Base-by-base conservation (phyloP, 2,113 vertebrate species). In the Epinephelus cyanopodus region DNA sequence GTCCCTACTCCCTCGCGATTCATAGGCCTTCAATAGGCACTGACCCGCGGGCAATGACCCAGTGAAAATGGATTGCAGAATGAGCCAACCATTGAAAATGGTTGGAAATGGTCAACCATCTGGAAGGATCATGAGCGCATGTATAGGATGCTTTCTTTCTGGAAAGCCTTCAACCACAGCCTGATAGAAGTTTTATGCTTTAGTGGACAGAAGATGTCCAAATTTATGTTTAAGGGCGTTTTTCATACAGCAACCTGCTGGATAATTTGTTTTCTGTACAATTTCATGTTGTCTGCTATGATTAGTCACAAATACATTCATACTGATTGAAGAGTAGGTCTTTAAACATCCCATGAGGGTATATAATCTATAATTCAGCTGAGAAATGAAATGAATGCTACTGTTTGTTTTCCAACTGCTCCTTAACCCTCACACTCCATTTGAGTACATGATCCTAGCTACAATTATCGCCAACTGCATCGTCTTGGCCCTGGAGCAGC, bases 401-500 rank as follows among this genome's bases (percentile, higher is more conserved):
- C 56, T 33, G 27, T 52, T 4, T 70, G 15, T 42, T 48, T 75
- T 81, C n/a, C 65, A 62, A 47, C 2, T 19, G 60, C 71, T 96
- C 96, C 94, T 98, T 98, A 95, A 98, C 96, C 77, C 62, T 72
- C 76, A 15, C 95, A 99, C 98, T 97, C 98, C 98, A 57, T 99
- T 99, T 82, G 98, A 99, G 94, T 99, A 99, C 92, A 97, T 99
- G 97, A 99, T 99, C 94, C 95, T 99, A 90, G 97, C 98, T 84
- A 99, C 98, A 79, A 99, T 99, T 88, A 99, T 99, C 75, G 98
- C 98, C 94, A 99, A 99, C 94, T 99, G 98, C 90, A 99, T 99
- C 58, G 98, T 99, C 78, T 78, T 99, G 95, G 98, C 98, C 42
- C 93, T 99, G 95, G 98, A 99, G 88, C 98, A 99, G 89, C 98